phyloP scores from a whole-genome alignment of 2,888 invertebrate genomes.

The Chrysina gloriosa region DNA sequence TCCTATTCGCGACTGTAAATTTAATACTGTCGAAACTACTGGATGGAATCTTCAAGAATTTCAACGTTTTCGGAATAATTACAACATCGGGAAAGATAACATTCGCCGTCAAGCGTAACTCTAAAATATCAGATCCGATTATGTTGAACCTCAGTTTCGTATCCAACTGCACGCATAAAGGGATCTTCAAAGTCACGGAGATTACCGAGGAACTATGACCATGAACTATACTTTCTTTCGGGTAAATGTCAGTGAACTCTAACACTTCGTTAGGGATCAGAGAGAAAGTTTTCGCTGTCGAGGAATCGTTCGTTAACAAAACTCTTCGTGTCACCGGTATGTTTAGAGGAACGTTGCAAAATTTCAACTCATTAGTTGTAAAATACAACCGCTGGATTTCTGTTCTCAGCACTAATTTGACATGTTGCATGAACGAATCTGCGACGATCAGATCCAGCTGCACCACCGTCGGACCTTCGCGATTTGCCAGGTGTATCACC shows the following conservation, averaged over 20 bases:
- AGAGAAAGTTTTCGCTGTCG: not conserved
- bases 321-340: not conserved
- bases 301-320: not conserved
- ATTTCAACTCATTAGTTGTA: not conserved
- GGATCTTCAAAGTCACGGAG: not conserved
- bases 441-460: not conserved
- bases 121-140: not conserved
- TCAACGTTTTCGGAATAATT: conserved; percentile 39
- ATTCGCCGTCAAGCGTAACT: conserved; percentile 26
- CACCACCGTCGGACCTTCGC: not conserved
- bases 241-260: not conserved
- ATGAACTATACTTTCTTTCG: not conserved
- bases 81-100: conserved; percentile 40
- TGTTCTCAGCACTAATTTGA: not conserved
- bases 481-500: not conserved
- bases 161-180: not conserved
- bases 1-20: conserved; percentile 41
- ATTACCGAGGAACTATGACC: not conserved
- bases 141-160: conserved; percentile 2
- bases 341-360: conserved; percentile 9
- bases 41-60: conserved; percentile 46
- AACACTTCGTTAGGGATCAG: not conserved
- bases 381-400: not conserved
- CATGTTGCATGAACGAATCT: not conserved
- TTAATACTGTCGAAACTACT: conserved; percentile 43